Percentiles rank a stretch among this genome's conserved stretches.
Evolutionary conservation across 2,888 invertebrate species (phyloP).

Genomic region (Protophormia terraenovae): DNA sequence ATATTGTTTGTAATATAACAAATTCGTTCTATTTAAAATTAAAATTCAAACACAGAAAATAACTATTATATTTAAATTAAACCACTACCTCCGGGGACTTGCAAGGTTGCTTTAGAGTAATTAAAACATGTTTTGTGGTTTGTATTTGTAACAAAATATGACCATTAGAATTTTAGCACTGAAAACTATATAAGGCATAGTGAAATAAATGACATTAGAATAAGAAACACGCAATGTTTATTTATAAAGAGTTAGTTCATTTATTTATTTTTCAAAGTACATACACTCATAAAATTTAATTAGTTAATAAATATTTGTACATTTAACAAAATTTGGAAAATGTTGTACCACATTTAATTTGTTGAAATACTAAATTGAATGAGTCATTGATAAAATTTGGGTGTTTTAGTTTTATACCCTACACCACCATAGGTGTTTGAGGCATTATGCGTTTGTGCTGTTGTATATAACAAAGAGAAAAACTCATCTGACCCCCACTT

Average conservation of each 20-base stretch:
- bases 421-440: too few species aligned
- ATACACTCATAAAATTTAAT: neutral
- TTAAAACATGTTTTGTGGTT: conserved; percentile 38
- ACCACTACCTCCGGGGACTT: neutral
- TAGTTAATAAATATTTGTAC: neutral
- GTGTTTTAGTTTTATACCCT: neutral
- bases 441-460: too few species aligned
- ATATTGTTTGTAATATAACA: neutral
- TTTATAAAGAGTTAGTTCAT: neutral
- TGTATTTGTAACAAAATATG: conserved; percentile 21
- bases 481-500: too few species aligned
- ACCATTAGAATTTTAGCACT: neutral
- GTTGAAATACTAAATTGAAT: neutral
- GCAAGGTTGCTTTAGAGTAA: conserved; percentile 12
- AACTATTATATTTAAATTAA: neutral
- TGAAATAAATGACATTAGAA: neutral
- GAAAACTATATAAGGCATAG: neutral
- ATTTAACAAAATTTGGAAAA: neutral
- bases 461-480: too few species aligned
- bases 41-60: neutral
- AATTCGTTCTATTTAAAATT: neutral
- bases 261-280: neutral
- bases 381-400: neutral
- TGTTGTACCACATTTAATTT: too few species aligned
- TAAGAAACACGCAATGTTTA: neutral